These are phyloP conservation scores for Diaprepes abbreviatus DNA, from an alignment of 2,888 invertebrate species.

Conservation along the genomic window DNA sequence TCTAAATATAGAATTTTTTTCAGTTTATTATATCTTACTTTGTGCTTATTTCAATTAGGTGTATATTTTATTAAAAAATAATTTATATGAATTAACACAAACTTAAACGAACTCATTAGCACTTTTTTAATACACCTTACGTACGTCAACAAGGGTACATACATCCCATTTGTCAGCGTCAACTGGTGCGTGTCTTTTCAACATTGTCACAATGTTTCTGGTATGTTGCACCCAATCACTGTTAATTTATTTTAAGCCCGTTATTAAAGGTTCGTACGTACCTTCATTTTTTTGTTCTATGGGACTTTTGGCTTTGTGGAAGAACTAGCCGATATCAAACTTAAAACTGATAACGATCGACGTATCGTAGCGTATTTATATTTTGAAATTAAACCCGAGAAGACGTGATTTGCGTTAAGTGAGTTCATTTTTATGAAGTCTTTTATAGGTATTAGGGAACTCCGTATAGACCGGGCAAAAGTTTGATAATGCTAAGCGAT, in stretches of 20 bases:
- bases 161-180: slow-evolving; percentile 56
- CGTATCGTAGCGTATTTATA: slow-evolving; percentile 43
- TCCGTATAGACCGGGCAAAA: slow-evolving; percentile 1
- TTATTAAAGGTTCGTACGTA: slow-evolving; percentile 39
- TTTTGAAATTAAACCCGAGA: slow-evolving; percentile 22
- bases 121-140: slow-evolving; percentile 29
- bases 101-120: not conserved
- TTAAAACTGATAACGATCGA: slow-evolving; percentile 46
- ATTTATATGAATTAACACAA: too few relatives aligned
- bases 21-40: too few relatives aligned
- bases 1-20: too few relatives aligned
- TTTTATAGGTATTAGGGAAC: slow-evolving; percentile 1
- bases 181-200: slow-evolving; percentile 44
- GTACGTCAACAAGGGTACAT: slow-evolving; percentile 60
- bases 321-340: slow-evolving; percentile 42
- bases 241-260: slow-evolving; percentile 45
- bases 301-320: slow-evolving; percentile 21
- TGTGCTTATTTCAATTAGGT: too few relatives aligned
- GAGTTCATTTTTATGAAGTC: slow-evolving; percentile 25
- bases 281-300: slow-evolving; percentile 46
- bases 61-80: too few relatives aligned
- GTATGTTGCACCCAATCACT: slow-evolving; percentile 47
- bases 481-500: not conserved
- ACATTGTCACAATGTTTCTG: slow-evolving; percentile 48
- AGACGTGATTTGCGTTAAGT: slow-evolving; percentile 46